These are phyloP conservation scores for Perithous albicinctus DNA, from an alignment of 2,888 invertebrate species.

Conservation along the genomic window DNA sequence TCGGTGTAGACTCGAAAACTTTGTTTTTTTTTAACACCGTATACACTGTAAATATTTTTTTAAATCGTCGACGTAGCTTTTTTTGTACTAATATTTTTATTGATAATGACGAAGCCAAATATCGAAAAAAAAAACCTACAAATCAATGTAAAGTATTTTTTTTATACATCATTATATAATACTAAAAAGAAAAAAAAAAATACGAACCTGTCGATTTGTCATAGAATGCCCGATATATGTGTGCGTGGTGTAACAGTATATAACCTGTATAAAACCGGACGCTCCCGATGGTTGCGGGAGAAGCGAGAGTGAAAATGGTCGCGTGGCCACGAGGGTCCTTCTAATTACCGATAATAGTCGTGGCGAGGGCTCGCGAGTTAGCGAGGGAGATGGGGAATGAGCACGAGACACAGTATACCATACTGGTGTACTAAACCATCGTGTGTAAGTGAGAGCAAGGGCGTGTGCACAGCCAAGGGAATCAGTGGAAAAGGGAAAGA, in stretches of 20 bases:
- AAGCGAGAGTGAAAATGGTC: conserved; percentile 76
- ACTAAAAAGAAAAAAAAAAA: too few relatives aligned
- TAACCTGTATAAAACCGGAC: conserved; percentile 64
- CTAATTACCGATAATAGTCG: conserved; percentile 83
- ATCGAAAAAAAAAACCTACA: too few relatives aligned
- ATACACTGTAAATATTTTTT: too few relatives aligned
- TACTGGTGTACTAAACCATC: conserved; percentile 5
- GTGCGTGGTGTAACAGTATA: conserved; percentile 55
- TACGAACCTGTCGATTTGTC: too few relatives aligned
- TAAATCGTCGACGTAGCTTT: too few relatives aligned
- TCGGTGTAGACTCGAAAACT: too few relatives aligned
- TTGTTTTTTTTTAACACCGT: too few relatives aligned
- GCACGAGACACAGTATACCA: conserved; percentile 27
- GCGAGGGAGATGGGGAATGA: conserved; percentile 60
- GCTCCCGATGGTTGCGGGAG: conserved; percentile 55
- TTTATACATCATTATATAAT: too few relatives aligned
- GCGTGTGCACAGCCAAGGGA: conserved; percentile 43
- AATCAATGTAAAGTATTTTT: too few relatives aligned
- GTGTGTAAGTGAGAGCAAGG: conserved; percentile 56
- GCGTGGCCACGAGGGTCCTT: conserved; percentile 83
- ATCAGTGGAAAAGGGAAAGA: conserved; percentile 57
- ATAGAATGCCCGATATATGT: too few relatives aligned
- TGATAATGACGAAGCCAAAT: too few relatives aligned
- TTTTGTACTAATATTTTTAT: too few relatives aligned
- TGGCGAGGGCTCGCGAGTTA: conserved; percentile 69